Percentiles rank a stretch among this genome's conserved stretches.
phyloP scores from a whole-genome alignment of 2,797 vertebrate species.

The Macrochelys suwanniensis region DNA sequence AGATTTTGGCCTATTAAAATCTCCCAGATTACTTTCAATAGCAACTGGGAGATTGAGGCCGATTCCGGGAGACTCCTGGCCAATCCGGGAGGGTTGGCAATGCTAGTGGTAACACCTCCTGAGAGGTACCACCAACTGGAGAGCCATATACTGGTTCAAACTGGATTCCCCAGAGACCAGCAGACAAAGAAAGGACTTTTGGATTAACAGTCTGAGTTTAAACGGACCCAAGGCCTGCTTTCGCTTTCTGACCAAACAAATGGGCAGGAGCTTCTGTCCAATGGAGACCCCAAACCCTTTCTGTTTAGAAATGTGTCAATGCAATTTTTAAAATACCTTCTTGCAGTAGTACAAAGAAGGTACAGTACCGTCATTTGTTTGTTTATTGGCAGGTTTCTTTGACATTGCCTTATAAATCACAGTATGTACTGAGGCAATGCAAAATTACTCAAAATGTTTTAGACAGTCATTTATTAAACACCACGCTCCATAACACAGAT shows the following conservation, averaged over 20 bases:
- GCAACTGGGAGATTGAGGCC: no score
- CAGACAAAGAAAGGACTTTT: neutral
- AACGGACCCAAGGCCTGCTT: neutral
- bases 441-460: neutral
- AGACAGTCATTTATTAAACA: slow-evolving; percentile 1
- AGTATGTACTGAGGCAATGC: neutral
- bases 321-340: neutral
- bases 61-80: no score
- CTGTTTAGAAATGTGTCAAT: neutral
- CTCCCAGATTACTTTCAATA: no score
- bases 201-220: neutral
- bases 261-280: neutral
- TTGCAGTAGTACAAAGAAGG: neutral
- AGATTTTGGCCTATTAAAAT: no score
- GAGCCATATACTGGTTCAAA: neutral
- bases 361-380: neutral
- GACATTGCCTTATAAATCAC: neutral
- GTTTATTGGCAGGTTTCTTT: neutral
- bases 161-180: neutral
- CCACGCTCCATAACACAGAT: neutral
- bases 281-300: neutral
- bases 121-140: neutral
- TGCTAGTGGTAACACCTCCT: neutral
- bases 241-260: neutral
- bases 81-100: no score